Conservation (phyloP, 2,797 vertebrate genomes). For the Scyliorhinus canicula region DNA sequence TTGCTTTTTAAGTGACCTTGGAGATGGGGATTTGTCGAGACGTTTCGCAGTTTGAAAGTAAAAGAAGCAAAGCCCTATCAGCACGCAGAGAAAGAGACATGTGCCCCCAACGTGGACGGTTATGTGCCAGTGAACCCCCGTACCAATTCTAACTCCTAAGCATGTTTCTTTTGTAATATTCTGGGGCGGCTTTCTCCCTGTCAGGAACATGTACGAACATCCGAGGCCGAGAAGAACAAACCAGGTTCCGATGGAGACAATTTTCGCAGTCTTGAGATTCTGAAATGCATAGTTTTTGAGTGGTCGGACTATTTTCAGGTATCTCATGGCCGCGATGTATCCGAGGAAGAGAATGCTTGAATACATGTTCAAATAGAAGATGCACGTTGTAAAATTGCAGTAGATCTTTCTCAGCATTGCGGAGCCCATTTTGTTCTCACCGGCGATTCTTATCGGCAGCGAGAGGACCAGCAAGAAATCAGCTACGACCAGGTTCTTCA, state of each 20-base stretch:
- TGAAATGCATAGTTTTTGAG: conserved; percentile 49
- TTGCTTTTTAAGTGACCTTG: conserved; percentile 45
- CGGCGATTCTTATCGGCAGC: conserved; percentile 53
- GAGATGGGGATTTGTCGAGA: conserved; percentile 42
- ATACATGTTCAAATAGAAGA: conserved; percentile 65
- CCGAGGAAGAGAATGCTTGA: conserved; percentile 67
- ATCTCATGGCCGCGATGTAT: conserved; percentile 61
- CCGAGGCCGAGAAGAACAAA: conserved; percentile 43
- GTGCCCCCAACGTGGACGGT: conserved; percentile 46
- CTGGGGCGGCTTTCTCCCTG: neutral
- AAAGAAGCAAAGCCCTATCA: conserved; percentile 47
- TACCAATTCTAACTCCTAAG: no score
- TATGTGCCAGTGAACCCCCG: conserved; percentile 43
- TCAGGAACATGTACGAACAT: conserved; percentile 44
- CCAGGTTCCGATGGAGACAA: conserved; percentile 53
- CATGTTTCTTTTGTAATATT: neutral
- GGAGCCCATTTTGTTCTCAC: conserved; percentile 42
- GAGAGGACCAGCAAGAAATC: conserved; percentile 60
- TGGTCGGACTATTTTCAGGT: conserved; percentile 47
- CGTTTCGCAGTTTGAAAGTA: conserved; percentile 50
- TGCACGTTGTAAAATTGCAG: conserved; percentile 52
- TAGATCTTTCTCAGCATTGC: conserved; percentile 42
- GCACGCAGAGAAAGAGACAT: conserved; percentile 49
- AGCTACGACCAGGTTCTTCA: conserved; percentile 58
- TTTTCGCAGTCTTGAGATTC: conserved; percentile 43